Evolutionary conservation across 2,888 invertebrate species (phyloP), one percentile per base, ranked within the genome.

Genomic region (Achlya flavicornis): DNA sequence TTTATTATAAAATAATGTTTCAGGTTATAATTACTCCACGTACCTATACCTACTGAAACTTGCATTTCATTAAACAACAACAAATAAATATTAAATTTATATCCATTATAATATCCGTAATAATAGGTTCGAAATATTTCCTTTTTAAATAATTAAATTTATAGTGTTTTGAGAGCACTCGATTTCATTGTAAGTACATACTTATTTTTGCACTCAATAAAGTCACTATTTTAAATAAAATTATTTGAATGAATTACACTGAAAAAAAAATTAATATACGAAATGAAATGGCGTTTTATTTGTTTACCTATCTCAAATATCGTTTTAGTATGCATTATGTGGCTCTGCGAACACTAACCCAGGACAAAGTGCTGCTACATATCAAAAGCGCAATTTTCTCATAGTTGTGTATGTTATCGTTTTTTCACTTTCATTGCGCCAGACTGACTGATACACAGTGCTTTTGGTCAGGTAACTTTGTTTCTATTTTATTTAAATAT

Each of bases 171-270:
- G 77, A 84, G 79, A 89, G 92, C 93, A 92, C 92, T 86, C 76
- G 26, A 81, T 87, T 88, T 89, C 86, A 86, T 84, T 85, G 80
- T 87, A 87, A 83, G 83, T 85, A 89, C 83, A 81, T 86, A 89
- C 85, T 89, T 91, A 92, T 91, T 92, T 91, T 91, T 91, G 92
- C 92, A 93, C 92, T 87, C 81, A 83, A 88, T 88, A 87, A 90
- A 88, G 80, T 88, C 90, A 92, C 92, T 91, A 91, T 91, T 91
- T 91, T 91, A 90, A 91, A 89, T 87, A 89, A 87, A 87, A 76
- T 85, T 87, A 88, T 87, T 85, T 83, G 81, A 81, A 86, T 81
- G 79, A 86, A 87, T 76, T 88, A 90, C 90, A 92, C 87, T 85
- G 86, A 86, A 84, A 81, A 86, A 90, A 87, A 85, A 90, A 91